Percentiles rank a stretch among this genome's conserved stretches.
Evolutionary conservation across 2,888 invertebrate genomes (phyloP).

Genomic region (Drosophila nigritarsus): DNA sequence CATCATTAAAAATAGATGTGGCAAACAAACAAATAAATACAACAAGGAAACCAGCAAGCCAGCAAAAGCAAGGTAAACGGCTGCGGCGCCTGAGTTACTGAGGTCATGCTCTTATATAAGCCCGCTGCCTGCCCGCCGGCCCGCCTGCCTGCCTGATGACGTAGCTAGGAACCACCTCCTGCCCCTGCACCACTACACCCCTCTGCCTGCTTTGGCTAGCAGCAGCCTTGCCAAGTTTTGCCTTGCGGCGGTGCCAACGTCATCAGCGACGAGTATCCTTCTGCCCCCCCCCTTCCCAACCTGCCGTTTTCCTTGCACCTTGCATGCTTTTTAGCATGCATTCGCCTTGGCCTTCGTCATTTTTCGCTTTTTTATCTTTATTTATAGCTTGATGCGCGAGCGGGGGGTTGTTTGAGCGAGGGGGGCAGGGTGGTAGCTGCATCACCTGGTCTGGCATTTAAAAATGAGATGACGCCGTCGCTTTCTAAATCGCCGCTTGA

Average conservation of each 20-base stretch:
- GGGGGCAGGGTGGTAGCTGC: background rate
- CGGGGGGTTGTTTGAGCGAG: background rate
- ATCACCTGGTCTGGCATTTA: slow-evolving; percentile 61
- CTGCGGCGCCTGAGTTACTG: slow-evolving; percentile 35
- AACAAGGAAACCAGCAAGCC: background rate
- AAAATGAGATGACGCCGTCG: slow-evolving; percentile 48
- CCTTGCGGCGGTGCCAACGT: slow-evolving; percentile 55
- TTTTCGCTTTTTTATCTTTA: slow-evolving; percentile 46
- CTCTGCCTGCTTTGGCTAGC: background rate
- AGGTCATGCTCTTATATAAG: slow-evolving; percentile 73
- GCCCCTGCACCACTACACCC: background rate
- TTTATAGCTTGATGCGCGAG: slow-evolving; percentile 44
- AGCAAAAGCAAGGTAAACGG: slow-evolving; percentile 32
- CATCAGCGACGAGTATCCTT: slow-evolving; percentile 51
- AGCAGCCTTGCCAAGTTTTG: slow-evolving; percentile 21
- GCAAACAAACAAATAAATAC: slow-evolving; percentile 1
- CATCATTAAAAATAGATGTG: slow-evolving; percentile 46
- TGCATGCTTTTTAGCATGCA: slow-evolving; percentile 38
- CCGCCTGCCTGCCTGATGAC: slow-evolving; percentile 39
- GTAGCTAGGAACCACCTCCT: slow-evolving; percentile 12
- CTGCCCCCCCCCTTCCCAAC: slow-evolving; percentile 17
- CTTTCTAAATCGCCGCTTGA: slow-evolving; percentile 44
- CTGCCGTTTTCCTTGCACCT: slow-evolving; percentile 17
- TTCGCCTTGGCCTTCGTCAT: slow-evolving; percentile 59
- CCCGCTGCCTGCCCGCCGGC: slow-evolving; percentile 13